Conservation (phyloP, 37 sponge, comb jelly and placozoan genomes). For the Tethya wilhelma region DNA sequence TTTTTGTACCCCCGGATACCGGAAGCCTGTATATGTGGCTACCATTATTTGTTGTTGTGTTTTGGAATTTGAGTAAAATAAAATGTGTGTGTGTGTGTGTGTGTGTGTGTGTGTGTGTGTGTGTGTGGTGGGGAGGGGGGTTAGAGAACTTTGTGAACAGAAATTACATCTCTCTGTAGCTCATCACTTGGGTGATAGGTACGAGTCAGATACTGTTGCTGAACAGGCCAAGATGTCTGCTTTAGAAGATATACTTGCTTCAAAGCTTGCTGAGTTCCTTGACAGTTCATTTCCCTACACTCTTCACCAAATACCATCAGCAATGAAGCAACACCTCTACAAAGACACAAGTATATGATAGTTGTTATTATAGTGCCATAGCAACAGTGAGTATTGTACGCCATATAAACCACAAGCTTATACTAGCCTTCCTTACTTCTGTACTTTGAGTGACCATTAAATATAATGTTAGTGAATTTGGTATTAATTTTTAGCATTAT, state of each 20-base stretch:
- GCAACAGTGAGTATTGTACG: no score
- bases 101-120: background rate
- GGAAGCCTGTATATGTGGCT: background rate
- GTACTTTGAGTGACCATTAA: background rate
- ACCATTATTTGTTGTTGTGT: background rate
- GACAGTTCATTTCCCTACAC: constrained; percentile 55
- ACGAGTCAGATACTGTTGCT: constrained; percentile 7
- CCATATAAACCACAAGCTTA: no score
- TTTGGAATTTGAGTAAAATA: no score
- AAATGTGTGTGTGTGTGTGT: no score
- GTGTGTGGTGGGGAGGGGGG: no score
- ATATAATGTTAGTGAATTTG: background rate
- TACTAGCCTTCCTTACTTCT: no score
- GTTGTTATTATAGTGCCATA: no score
- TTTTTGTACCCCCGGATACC: background rate
- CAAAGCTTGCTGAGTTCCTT: constrained; percentile 75
- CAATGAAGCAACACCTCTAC: constrained; percentile 55
- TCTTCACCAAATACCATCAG: constrained; percentile 38
- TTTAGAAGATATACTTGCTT: constrained; percentile 49
- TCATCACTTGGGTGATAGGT: background rate
- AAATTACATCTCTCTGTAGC: no score
- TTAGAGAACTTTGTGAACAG: no score
- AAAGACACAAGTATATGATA: no score
- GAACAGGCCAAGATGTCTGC: constrained; percentile 16
- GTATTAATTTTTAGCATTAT: background rate